These are phyloP conservation scores for Sepioteuthis lessoniana DNA, from an alignment of 2,888 invertebrate species.

Conservation along the genomic window DNA sequence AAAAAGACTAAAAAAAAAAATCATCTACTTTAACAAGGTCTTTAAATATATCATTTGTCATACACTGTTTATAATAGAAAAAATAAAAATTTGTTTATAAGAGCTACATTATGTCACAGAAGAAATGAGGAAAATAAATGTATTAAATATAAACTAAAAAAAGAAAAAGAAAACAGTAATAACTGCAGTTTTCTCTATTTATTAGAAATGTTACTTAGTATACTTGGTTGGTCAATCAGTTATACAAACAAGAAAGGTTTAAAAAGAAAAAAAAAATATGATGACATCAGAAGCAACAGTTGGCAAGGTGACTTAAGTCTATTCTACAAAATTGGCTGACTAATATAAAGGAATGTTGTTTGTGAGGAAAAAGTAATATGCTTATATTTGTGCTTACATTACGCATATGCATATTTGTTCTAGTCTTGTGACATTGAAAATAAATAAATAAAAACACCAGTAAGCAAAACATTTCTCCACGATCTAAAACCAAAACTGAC, in stretches of 20 bases:
- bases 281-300: background rate
- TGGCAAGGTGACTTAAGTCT: background rate
- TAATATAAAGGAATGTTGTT: background rate
- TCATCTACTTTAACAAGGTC: background rate
- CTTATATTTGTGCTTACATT: background rate
- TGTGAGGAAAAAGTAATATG: background rate
- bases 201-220: background rate
- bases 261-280: background rate
- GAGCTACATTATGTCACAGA: background rate
- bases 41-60: background rate
- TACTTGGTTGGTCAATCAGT: slow-evolving; percentile 18
- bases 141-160: background rate
- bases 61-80: background rate
- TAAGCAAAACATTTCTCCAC: too few relatives aligned
- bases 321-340: background rate
- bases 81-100: background rate
- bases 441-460: too few relatives aligned
- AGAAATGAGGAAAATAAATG: background rate
- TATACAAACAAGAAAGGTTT: background rate
- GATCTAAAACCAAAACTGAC: background rate
- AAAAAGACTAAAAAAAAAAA: background rate
- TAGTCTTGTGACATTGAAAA: too few relatives aligned
- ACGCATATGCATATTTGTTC: background rate
- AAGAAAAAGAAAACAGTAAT: too few relatives aligned
- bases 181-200: too few relatives aligned